Percentiles rank a stretch among this genome's conserved stretches.
Conservation (phyloP, 2,888 invertebrate genomes). For the Hypolimnas misippus region DNA sequence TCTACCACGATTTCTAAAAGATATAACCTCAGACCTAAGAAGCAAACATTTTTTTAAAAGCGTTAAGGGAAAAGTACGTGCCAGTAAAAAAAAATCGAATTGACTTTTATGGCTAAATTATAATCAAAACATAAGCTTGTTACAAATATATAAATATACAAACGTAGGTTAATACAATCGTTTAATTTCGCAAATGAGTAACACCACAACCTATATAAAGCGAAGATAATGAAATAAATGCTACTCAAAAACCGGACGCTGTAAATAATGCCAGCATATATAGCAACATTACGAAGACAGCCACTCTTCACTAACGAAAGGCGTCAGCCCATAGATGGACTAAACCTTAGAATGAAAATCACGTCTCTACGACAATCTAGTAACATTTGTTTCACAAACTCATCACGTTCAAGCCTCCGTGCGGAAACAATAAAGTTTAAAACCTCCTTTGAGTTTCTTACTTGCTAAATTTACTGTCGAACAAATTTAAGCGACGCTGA, state of each 20-base stretch:
- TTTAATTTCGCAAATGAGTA: too few species aligned
- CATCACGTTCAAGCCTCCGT: slow-evolving; percentile 19
- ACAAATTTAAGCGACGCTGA: slow-evolving; percentile 24
- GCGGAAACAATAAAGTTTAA: slow-evolving; percentile 33
- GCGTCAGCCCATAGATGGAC: slow-evolving; percentile 10
- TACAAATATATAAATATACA: too few species aligned
- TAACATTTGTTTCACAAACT: slow-evolving; percentile 12
- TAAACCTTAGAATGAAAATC: slow-evolving; percentile 3
- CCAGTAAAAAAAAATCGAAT: too few species aligned
- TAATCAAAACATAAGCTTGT: too few species aligned
- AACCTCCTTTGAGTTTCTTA: slow-evolving; percentile 22
- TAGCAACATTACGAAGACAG: neutral
- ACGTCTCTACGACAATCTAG: slow-evolving; percentile 1
- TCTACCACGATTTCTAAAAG: too few species aligned
- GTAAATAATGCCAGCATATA: neutral
- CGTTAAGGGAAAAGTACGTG: too few species aligned
- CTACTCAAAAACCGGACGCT: neutral
- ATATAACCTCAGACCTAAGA: too few species aligned
- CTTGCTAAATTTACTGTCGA: slow-evolving; percentile 29
- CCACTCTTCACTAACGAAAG: slow-evolving; percentile 5
- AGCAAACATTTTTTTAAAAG: too few species aligned
- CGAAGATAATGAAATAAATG: neutral
- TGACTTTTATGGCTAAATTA: too few species aligned
- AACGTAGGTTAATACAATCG: too few species aligned
- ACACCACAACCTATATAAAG: too few species aligned